These are phyloP conservation scores for Nycticorax nycticorax DNA, from an alignment of 2,113 vertebrate genomes.

Conservation along the genomic window DNA sequence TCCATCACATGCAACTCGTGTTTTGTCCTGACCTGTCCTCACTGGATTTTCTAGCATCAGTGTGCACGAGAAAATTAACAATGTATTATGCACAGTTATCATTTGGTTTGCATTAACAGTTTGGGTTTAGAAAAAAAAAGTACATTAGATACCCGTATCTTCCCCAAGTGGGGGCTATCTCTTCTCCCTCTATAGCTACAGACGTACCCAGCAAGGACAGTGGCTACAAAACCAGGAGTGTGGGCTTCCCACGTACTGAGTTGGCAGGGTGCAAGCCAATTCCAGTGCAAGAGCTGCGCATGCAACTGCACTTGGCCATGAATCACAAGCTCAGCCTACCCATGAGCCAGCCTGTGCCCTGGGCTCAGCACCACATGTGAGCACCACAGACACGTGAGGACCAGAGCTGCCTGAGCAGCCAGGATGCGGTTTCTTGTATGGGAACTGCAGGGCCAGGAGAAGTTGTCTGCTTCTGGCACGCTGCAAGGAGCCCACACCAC, in stretches of 20 bases:
- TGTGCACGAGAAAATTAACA: not conserved
- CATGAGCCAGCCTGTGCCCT: not conserved
- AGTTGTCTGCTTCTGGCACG: fast-evolving
- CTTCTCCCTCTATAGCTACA: not conserved
- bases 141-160: not conserved
- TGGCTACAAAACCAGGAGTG: not conserved
- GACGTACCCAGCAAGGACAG: not conserved
- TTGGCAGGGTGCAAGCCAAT: not conserved
- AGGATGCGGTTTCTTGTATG: not conserved
- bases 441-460: not conserved
- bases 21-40: not conserved
- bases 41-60: not conserved
- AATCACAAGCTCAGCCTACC: not conserved
- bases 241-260: not conserved
- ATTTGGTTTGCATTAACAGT: not conserved
- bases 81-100: not conserved
- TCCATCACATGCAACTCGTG: not conserved
- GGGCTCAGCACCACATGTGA: not conserved
- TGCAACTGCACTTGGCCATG: fast-evolving
- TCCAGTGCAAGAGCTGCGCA: not conserved
- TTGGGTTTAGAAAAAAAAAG: not conserved
- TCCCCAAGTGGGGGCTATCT: not conserved
- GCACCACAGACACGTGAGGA: not conserved
- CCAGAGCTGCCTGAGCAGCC: fast-evolving
- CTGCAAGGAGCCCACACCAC: not conserved